Conservation (phyloP, 2,797 vertebrate species). For the Myotis daubentonii region DNA sequence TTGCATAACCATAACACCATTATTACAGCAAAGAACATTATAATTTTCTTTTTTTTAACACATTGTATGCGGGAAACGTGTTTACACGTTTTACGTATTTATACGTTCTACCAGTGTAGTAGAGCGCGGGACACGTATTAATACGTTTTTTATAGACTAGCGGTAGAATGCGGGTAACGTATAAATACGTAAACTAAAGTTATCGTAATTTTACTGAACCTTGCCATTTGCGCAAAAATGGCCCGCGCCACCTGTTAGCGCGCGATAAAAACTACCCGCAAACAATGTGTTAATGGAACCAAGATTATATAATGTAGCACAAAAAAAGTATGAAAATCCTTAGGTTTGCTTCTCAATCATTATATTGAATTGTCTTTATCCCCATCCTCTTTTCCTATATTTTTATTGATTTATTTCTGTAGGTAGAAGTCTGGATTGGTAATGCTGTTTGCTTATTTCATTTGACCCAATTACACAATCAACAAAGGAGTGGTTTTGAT, state of each 20-base stretch:
- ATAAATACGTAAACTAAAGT: too few relatives aligned
- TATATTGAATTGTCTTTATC: neutral
- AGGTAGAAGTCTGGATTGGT: conserved; percentile 21
- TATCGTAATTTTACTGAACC: too few relatives aligned
- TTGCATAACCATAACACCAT: neutral
- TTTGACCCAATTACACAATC: neutral
- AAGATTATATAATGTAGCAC: neutral
- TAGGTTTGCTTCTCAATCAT: conserved; percentile 9
- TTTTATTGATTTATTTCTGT: conserved; percentile 38
- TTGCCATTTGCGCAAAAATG: too few relatives aligned
- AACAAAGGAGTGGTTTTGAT: conserved; percentile 4
- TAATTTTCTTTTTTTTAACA: conserved; percentile 59
- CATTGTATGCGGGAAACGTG: too few relatives aligned
- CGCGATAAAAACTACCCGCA: too few relatives aligned
- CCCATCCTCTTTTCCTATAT: neutral
- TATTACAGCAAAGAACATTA: conserved; percentile 23
- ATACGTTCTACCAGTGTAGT: too few relatives aligned
- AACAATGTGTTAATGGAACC: too few relatives aligned
- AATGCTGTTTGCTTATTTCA: conserved; percentile 6
- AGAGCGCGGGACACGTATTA: too few relatives aligned
- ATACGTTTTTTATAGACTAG: too few relatives aligned
- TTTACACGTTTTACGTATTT: too few relatives aligned
- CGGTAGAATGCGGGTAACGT: too few relatives aligned
- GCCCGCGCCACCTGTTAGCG: too few relatives aligned
- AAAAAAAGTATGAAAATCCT: conserved; percentile 8